Evolutionary conservation across 2,113 vertebrate species (phyloP), one percentile per base, ranked within the genome.

Genomic region (Menidia beryllina): DNA sequence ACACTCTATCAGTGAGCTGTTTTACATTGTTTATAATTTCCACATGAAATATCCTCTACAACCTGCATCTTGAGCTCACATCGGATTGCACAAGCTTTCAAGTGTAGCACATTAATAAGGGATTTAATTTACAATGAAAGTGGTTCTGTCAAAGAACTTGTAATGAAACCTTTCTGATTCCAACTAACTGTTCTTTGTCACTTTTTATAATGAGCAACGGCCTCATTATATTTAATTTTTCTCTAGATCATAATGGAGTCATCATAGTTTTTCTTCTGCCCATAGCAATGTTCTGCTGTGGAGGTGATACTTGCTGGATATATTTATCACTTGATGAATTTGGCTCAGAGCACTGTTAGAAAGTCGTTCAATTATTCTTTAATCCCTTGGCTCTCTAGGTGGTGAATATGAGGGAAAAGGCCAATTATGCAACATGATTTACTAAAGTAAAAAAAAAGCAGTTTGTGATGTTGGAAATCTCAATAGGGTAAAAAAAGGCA

Each of bases 31-130:
- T 20, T 38, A 75, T 77, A 39, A 81, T 72, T 74, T 65, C 27
- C 69, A 73, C 77, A 89, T 89, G 72, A 90, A 89, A 77, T 79
- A 52, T 30, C 52, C 10, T 45, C 57, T 74, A 81, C 69, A 78
- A 89, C 83, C 84, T 87, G 79, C 69, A 58, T 82, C 86, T 86
- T 89, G 88, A 92, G 89, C 84, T 77, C 0, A 0, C 55, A 41
- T 81, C 30, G 30, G 41, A 69, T 80, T 19, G 83, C 45, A 65
- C 21, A 30, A 48, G 84, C 92, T 92, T 93, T 93, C 80, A 91
- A 91, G 84, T 88, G 79, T 27, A 63, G 54, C 15, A 69, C 88
- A 92, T 90, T 93, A 92, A 93, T 91, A 89, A 92, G 79, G 70
- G 66, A 24, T 67, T 73, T 80, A 74, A 74, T 57, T 74, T 81